Conservation (phyloP, 2,888 invertebrate genomes). For the Cerastoderma edule region DNA sequence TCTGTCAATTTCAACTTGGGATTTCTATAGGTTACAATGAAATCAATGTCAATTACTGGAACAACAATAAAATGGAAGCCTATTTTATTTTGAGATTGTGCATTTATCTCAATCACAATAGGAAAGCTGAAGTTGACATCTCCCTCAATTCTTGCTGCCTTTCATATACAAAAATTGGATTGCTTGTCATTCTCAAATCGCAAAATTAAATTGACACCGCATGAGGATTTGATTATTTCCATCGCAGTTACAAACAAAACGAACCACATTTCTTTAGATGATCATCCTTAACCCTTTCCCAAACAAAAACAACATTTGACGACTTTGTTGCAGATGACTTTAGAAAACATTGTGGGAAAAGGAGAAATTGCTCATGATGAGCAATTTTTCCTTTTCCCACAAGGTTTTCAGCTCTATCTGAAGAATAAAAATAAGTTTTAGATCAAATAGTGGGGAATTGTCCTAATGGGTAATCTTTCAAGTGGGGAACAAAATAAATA, state of each 20-base stretch:
- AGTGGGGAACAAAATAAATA: no score
- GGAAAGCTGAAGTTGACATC: no score
- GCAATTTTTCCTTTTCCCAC: neutral
- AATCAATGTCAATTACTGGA: no score
- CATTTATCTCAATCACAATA: no score
- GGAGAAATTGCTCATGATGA: neutral
- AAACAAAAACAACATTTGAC: neutral
- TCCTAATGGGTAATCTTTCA: no score
- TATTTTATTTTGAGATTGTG: no score
- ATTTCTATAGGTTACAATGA: no score
- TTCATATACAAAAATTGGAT: slow-evolving; percentile 2
- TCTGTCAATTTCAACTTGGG: no score
- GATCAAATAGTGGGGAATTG: no score
- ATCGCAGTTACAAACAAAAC: neutral
- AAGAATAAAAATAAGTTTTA: no score
- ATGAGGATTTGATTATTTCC: slow-evolving; percentile 4
- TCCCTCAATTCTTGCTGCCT: neutral
- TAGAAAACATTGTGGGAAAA: slow-evolving; percentile 1
- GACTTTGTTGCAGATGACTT: neutral
- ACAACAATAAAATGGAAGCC: no score
- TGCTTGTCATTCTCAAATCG: neutral
- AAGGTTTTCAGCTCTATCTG: slow-evolving; percentile 1
- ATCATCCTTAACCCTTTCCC: neutral
- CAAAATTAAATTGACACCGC: slow-evolving; percentile 5
- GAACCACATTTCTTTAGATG: slow-evolving; percentile 1